Base-by-base conservation (phyloP, 1,140 invertebrate genomes). In the Oppia nitens region DNA sequence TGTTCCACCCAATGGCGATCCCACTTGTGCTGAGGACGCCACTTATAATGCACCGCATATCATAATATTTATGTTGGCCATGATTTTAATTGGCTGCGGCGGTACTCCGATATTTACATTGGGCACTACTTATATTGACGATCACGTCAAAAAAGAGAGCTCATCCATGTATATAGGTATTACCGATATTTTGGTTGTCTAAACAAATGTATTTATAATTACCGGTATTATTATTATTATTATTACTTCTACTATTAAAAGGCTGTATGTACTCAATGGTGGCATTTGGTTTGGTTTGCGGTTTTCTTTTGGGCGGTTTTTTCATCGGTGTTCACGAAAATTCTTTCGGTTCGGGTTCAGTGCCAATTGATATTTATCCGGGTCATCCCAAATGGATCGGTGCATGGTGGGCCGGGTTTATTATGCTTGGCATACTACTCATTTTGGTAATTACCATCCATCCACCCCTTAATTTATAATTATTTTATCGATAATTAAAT, bases 111-210 rank as follows among this genome's bases (percentile, higher is more conserved):
- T 78, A 17, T 72, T 76, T 53, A 77, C 76, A 11, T 69, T 77
- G 0, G 76, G 76, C 40, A 76, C 75, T 17, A 77, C 75, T 2
- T 78, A 77, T 63, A 76, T 78, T 56, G 76, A 78, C 65, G 74
- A 77, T 64, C 76, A 78, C 64, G 75, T 77, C 2, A 68, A 70
- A 32, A 73, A 74, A 65, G 74, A 76, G 56, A 73, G 72, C 62
- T 71, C 75, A 14, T 75, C 76, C 23, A 69, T 73, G 57, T 77
- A 76, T 64, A 69, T 78, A 52, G 76, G 75, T 75, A 66, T 67
- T 68, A 24, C 45, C n/a, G n/a, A n/a, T n/a, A n/a, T n/a, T n/a
- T n/a, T n/a, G n/a, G 14, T 26, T 57, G 3, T 55, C 20, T 40
- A 17, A 17, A 60, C 3, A 17, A 23, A 47, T 60, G 11, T n/a